A percentile compares a stretch with the other conserved stretches of the same genome.
phyloP scores from a whole-genome alignment of 1,140 invertebrate species.

The Goniozus legneri region DNA sequence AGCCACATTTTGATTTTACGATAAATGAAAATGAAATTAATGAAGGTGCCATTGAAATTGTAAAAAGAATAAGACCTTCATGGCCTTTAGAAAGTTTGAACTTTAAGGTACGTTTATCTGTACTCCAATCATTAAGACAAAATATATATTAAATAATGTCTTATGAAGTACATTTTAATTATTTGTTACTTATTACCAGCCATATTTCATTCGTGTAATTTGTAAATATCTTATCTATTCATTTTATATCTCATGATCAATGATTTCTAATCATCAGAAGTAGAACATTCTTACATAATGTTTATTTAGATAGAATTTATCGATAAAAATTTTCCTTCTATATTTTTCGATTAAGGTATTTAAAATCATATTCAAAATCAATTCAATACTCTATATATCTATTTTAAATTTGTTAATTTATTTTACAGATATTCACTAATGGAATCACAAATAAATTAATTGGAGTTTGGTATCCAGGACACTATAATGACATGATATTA shows the following conservation, averaged over 20 bases:
- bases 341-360: background rate
- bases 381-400: background rate
- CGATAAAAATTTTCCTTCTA: background rate
- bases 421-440: slow-evolving; percentile 82
- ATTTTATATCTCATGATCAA: no score
- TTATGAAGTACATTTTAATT: no score
- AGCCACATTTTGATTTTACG: slow-evolving; percentile 47
- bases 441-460: slow-evolving; percentile 94
- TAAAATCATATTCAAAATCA: background rate
- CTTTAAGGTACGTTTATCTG: slow-evolving; percentile 58
- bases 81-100: slow-evolving; percentile 54
- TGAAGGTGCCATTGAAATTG: slow-evolving; percentile 53
- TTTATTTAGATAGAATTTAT: slow-evolving; percentile 10
- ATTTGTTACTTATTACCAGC: no score
- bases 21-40: slow-evolving; percentile 56
- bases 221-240: no score
- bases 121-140: no score
- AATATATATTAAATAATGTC: no score
- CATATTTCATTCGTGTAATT: no score
- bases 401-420: background rate
- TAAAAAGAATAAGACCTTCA: slow-evolving; percentile 55
- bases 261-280: no score
- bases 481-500: slow-evolving; percentile 72
- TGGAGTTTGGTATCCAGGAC: slow-evolving; percentile 61
- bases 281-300: no score